These are phyloP conservation scores for Heliconius aoede DNA, from an alignment of 2,888 invertebrate species.

Conservation along the genomic window DNA sequence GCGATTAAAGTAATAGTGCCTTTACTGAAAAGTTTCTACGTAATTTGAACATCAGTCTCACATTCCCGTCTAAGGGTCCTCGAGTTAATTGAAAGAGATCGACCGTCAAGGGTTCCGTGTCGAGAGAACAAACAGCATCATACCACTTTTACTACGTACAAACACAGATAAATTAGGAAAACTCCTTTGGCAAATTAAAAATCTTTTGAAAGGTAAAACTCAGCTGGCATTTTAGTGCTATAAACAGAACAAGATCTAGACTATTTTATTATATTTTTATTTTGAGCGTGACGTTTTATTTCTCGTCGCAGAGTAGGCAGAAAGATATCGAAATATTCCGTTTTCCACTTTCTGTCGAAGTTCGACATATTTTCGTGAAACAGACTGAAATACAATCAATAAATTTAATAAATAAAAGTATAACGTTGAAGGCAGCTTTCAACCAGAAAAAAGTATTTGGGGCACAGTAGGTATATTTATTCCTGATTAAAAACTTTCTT, in stretches of 20 bases:
- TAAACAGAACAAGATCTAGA: background rate
- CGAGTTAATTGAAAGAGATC: constrained; percentile 80
- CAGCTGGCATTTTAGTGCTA: background rate
- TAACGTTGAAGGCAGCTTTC: too few relatives aligned
- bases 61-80: constrained; percentile 57
- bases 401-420: too few relatives aligned
- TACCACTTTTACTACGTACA: constrained; percentile 47
- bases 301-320: too few relatives aligned
- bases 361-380: too few relatives aligned
- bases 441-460: too few relatives aligned
- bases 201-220: constrained; percentile 20
- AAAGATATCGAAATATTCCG: too few relatives aligned
- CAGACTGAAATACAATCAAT: too few relatives aligned
- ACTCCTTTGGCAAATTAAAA: constrained; percentile 45
- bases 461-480: too few relatives aligned
- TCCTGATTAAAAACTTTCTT: too few relatives aligned
- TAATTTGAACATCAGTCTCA: constrained; percentile 28
- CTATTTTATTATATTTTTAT: too few relatives aligned
- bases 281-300: too few relatives aligned
- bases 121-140: constrained; percentile 54
- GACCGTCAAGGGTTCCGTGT: constrained; percentile 59
- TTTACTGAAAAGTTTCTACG: constrained; percentile 20
- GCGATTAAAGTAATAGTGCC: constrained; percentile 7
- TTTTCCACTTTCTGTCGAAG: too few relatives aligned
- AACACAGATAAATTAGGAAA: constrained; percentile 49